Conservation (phyloP, 30 jellyfish, hydroid and myxozoan species). For the Euphysa ruthae region DNA sequence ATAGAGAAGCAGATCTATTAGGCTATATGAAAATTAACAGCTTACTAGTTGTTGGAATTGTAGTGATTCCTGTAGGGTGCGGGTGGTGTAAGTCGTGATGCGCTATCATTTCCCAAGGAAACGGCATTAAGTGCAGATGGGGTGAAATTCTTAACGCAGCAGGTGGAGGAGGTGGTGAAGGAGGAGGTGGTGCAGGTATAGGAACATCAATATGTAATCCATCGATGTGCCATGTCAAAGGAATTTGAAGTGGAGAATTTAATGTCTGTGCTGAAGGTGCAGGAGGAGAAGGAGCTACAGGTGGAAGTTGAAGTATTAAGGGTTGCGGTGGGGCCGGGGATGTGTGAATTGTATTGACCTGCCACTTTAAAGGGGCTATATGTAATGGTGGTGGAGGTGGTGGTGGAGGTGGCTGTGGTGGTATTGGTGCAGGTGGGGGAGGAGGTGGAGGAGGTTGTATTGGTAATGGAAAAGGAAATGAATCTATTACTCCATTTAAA, state of each 20-base stretch:
- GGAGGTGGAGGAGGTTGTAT: constrained; percentile 52
- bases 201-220: not conserved
- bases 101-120: not conserved
- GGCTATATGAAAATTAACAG: not conserved
- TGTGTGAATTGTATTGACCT: not conserved
- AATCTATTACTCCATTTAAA: constrained; percentile 8
- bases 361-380: not conserved
- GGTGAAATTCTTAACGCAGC: constrained; percentile 3
- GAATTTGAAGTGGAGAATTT: not conserved
- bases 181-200: constrained; percentile 9
- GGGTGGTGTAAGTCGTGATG: not conserved
- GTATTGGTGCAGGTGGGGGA: constrained; percentile 35
- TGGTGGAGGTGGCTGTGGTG: constrained; percentile 22
- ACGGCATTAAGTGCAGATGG: constrained; percentile 8
- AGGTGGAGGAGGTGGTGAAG: constrained; percentile 22
- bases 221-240: not conserved
- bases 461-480: constrained; percentile 20
- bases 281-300: constrained; percentile 1
- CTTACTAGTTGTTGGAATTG: too few relatives aligned
- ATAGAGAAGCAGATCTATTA: not conserved
- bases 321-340: constrained; percentile 19
- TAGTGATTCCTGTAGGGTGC: not conserved
- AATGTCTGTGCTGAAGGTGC: not conserved
- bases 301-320: not conserved
- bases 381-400: constrained; percentile 25